These are phyloP conservation scores for Prionace glauca DNA, from an alignment of 2,797 vertebrate genomes.

Conservation along the genomic window DNA sequence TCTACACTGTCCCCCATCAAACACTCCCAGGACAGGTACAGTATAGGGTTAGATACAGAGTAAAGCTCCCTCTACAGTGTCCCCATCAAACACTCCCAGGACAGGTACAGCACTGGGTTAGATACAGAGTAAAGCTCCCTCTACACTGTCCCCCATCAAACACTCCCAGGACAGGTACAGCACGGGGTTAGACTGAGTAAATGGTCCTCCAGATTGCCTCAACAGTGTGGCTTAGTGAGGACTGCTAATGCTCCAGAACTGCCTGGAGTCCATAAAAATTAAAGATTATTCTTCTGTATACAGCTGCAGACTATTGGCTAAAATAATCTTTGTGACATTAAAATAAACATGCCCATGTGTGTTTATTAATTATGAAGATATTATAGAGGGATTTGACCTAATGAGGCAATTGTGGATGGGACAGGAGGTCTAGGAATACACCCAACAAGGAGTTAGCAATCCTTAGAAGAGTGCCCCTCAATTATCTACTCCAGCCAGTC, in stretches of 20 bases:
- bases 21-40: no score
- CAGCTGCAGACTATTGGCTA: not conserved
- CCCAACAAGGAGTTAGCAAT: not conserved
- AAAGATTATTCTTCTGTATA: not conserved
- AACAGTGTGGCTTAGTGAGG: not conserved
- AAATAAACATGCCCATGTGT: not conserved
- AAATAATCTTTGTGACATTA: not conserved
- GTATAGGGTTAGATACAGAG: no score
- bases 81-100: no score
- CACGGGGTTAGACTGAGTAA: not conserved
- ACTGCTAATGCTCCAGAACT: not conserved
- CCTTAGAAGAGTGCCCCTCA: not conserved
- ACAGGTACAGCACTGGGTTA: no score
- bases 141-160: no score
- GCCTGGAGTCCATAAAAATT: not conserved
- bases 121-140: no score
- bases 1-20: no score
- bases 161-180: no score
- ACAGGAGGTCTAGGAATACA: not conserved
- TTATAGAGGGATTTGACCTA: not conserved
- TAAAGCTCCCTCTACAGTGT: no score
- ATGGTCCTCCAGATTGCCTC: not conserved
- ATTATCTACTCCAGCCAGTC: not conserved
- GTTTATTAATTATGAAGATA: not conserved
- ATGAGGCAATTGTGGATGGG: not conserved